Conservation (phyloP, 2,888 invertebrate species). For the Pandemis corylana region DNA sequence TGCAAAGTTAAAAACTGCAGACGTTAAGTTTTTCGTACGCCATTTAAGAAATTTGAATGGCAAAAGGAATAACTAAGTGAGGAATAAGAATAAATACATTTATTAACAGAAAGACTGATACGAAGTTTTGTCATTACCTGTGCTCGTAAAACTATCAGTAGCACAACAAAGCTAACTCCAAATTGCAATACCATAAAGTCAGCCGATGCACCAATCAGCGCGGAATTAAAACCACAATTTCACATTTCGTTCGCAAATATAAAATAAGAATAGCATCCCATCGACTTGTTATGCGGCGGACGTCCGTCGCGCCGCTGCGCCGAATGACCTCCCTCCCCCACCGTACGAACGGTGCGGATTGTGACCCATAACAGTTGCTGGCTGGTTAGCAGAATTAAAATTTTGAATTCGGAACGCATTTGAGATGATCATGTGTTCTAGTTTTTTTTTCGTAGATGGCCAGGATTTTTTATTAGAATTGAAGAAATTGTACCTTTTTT, state of each 20-base stretch:
- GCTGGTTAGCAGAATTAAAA: constrained; percentile 40
- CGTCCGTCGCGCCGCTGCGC: constrained; percentile 85
- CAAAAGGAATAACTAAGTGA: too few species aligned
- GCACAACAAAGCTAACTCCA: not conserved
- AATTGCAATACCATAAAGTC: constrained; percentile 2
- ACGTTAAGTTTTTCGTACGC: too few species aligned
- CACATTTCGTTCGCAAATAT: constrained; percentile 56
- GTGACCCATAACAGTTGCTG: constrained; percentile 72
- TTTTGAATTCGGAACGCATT: constrained; percentile 32
- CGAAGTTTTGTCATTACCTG: too few species aligned
- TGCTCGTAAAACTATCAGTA: not conserved
- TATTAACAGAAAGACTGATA: too few species aligned
- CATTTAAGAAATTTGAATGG: too few species aligned
- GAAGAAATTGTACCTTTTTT: not conserved
- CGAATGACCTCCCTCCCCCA: constrained; percentile 82
- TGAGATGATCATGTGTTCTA: constrained; percentile 3
- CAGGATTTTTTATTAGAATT: not conserved
- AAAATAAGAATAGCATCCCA: constrained; percentile 77
- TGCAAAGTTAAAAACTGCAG: too few species aligned
- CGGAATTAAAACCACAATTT: constrained; percentile 59
- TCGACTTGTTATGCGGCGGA: constrained; percentile 86
- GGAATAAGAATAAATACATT: too few species aligned
- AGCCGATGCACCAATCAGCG: constrained; percentile 48
- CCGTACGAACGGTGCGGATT: constrained; percentile 79
- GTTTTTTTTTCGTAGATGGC: not conserved